phyloP scores from a whole-genome alignment of 2,888 invertebrate genomes.

The Drosophila infuscata region DNA sequence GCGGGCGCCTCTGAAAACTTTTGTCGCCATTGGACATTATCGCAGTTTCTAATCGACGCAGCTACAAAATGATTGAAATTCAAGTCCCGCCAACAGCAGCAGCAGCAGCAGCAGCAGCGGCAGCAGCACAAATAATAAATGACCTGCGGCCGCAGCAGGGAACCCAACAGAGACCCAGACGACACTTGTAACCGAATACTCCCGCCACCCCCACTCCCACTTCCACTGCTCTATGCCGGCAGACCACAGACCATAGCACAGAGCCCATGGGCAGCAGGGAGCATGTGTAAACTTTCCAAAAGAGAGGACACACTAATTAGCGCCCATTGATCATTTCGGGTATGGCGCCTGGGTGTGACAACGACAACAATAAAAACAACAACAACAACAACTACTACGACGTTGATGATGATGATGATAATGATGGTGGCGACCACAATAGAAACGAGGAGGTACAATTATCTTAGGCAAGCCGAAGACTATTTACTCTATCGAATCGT shows the following conservation, averaged over 20 bases:
- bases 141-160: constrained; percentile 69
- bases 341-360: constrained; percentile 71
- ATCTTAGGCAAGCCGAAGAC: neutral
- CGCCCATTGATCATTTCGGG: constrained; percentile 74
- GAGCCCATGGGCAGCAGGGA: constrained; percentile 33
- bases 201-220: constrained; percentile 43
- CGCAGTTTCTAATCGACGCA: constrained; percentile 76
- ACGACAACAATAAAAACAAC: constrained; percentile 40
- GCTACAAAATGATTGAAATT: constrained; percentile 80
- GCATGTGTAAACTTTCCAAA: constrained; percentile 75
- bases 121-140: constrained; percentile 66
- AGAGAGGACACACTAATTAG: constrained; percentile 77
- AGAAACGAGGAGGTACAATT: constrained; percentile 2
- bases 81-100: constrained; percentile 59
- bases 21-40: constrained; percentile 80
- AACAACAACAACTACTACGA: constrained; percentile 13
- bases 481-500: constrained; percentile 13
- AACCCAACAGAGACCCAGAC: constrained; percentile 46
- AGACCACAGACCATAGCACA: constrained; percentile 13
- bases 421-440: constrained; percentile 6
- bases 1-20: constrained; percentile 59
- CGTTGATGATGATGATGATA: constrained; percentile 3
- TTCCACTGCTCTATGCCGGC: no score
- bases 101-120: constrained; percentile 38
- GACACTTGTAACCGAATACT: constrained; percentile 65